Evolutionary conservation across 2,888 invertebrate species (phyloP).

Genomic region (Hypsopygia costalis): DNA sequence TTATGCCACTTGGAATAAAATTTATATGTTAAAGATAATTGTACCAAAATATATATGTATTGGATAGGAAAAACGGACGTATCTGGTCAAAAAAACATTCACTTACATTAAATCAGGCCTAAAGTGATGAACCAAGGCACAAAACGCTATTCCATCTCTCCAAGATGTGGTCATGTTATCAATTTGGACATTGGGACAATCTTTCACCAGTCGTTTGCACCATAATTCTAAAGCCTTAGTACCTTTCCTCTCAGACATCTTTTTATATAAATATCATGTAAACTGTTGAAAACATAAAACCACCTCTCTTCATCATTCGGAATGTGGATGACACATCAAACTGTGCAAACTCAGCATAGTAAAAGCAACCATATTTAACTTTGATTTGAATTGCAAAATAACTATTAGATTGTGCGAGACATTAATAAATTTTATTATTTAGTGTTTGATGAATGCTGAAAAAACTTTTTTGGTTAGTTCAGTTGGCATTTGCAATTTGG

Average conservation of each 20-base stretch:
- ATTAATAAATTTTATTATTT: too few relatives aligned
- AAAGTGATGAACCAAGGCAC: slow-evolving; percentile 97
- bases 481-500: slow-evolving; percentile 16
- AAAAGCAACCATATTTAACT: background rate
- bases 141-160: slow-evolving; percentile 97
- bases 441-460: background rate
- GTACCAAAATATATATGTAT: too few relatives aligned
- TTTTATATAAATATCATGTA: slow-evolving; percentile 24
- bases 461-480: slow-evolving; percentile 16
- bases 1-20: too few relatives aligned
- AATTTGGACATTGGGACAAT: slow-evolving; percentile 93
- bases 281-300: slow-evolving; percentile 8
- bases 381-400: background rate
- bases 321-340: slow-evolving; percentile 19
- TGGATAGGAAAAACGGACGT: too few relatives aligned
- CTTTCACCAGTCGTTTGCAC: slow-evolving; percentile 94
- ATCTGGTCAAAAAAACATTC: too few relatives aligned
- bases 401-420: background rate
- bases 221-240: slow-evolving; percentile 95
- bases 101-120: slow-evolving; percentile 98
- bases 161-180: slow-evolving; percentile 98
- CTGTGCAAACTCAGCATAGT: background rate
- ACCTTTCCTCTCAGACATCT: slow-evolving; percentile 91
- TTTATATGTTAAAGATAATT: too few relatives aligned
- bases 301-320: slow-evolving; percentile 12